These are phyloP conservation scores for Tortrix viridana DNA, from an alignment of 2,888 invertebrate species.

Conservation along the genomic window DNA sequence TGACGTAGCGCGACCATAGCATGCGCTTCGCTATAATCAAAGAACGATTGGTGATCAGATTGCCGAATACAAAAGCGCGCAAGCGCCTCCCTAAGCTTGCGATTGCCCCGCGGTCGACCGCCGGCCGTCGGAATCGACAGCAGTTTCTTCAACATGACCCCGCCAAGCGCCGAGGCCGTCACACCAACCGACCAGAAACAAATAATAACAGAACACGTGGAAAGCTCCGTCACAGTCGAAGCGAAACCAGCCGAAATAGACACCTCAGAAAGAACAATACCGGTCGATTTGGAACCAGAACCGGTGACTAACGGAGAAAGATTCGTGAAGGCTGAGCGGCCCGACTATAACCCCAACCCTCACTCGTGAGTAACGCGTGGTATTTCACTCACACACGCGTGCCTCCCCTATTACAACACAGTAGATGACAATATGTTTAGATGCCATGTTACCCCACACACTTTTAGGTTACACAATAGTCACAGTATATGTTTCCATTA, in stretches of 20 bases:
- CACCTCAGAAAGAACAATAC: constrained; percentile 33
- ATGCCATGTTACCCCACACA: constrained; percentile 43
- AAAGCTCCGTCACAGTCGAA: constrained; percentile 38
- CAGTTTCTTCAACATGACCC: constrained; percentile 75
- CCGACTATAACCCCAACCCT: constrained; percentile 75
- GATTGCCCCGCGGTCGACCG: constrained; percentile 74
- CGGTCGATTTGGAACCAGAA: constrained; percentile 41
- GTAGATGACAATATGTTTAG: neutral
- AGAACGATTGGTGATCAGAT: constrained; percentile 67
- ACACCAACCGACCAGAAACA: constrained; percentile 59
- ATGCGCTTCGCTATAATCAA: constrained; percentile 37
- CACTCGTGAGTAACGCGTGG: constrained; percentile 79
- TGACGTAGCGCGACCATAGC: constrained; percentile 33
- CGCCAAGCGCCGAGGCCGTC: constrained; percentile 74
- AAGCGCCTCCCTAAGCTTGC: constrained; percentile 73
- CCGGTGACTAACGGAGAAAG: constrained; percentile 44
- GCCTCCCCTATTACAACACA: constrained; percentile 42
- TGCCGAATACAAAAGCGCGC: constrained; percentile 78
- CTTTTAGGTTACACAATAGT: constrained; percentile 52
- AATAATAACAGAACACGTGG: constrained; percentile 48
- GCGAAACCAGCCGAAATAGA: constrained; percentile 38
- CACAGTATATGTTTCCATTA: constrained; percentile 83
- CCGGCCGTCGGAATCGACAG: constrained; percentile 70
- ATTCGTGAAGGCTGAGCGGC: constrained; percentile 65
- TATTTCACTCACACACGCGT: constrained; percentile 61